These are phyloP conservation scores for Thera britannica DNA, from an alignment of 2,888 invertebrate species.

Conservation along the genomic window DNA sequence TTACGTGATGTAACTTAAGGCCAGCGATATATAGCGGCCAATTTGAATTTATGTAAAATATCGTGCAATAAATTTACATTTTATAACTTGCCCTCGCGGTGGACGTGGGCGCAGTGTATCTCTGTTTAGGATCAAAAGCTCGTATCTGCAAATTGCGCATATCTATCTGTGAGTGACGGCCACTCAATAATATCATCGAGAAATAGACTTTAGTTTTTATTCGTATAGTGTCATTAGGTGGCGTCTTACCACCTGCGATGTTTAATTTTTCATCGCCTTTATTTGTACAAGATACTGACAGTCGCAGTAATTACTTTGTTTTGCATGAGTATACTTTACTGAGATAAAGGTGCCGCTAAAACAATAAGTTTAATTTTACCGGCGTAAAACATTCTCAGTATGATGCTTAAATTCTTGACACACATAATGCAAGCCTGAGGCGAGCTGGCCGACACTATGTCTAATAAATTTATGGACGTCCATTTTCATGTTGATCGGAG, in stretches of 20 bases:
- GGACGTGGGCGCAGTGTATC: slow-evolving; percentile 74
- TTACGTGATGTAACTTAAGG: slow-evolving; percentile 79
- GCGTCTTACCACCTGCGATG: background rate
- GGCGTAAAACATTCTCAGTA: slow-evolving; percentile 71
- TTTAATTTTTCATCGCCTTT: background rate
- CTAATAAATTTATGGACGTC: slow-evolving; percentile 84
- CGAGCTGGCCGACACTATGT: slow-evolving; percentile 81
- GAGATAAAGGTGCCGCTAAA: slow-evolving; percentile 43
- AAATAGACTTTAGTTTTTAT: slow-evolving; percentile 21
- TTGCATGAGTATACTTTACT: slow-evolving; percentile 1
- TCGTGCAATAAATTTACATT: slow-evolving; percentile 83
- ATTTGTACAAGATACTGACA: slow-evolving; percentile 3
- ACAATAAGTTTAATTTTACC: slow-evolving; percentile 62
- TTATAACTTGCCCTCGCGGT: slow-evolving; percentile 73
- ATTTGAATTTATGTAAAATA: slow-evolving; percentile 83
- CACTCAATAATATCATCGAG: slow-evolving; percentile 37
- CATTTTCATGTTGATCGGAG: slow-evolving; percentile 84
- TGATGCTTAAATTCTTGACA: slow-evolving; percentile 83
- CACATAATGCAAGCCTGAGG: slow-evolving; percentile 81
- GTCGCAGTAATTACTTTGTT: background rate
- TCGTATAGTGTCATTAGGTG: background rate
- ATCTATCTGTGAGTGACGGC: slow-evolving; percentile 53
- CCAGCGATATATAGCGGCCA: slow-evolving; percentile 74
- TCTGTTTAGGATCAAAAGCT: slow-evolving; percentile 73
- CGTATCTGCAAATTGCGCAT: slow-evolving; percentile 68